Evolutionary conservation across 2,888 invertebrate genomes (phyloP).

Genomic region (Ophion ventricosus): DNA sequence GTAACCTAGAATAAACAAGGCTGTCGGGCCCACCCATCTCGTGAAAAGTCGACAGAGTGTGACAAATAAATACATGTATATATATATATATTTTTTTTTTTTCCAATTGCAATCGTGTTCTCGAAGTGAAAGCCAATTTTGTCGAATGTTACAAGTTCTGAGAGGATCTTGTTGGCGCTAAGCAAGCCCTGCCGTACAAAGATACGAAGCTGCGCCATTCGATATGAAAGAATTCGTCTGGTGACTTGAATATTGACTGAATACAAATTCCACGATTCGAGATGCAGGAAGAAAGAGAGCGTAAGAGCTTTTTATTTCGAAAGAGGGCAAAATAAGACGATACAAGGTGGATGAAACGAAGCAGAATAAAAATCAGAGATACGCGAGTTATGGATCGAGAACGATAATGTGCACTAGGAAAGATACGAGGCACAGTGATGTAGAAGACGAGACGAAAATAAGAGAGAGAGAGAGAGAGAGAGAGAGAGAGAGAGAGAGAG

Average conservation of each 20-base stretch:
- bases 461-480: too few relatives aligned
- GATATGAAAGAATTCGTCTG: not conserved
- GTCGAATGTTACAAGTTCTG: not conserved
- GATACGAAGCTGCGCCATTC: not conserved
- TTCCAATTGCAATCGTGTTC: too few relatives aligned
- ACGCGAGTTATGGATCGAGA: not conserved
- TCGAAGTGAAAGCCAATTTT: not conserved
- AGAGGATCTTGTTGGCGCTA: not conserved
- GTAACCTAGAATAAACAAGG: not conserved
- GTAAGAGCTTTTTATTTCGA: not conserved
- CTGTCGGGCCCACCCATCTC: not conserved
- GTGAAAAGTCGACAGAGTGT: slow-evolving; percentile 48
- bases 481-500: too few relatives aligned
- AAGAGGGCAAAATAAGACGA: not conserved
- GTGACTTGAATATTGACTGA: slow-evolving; percentile 1
- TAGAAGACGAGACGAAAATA: slow-evolving; percentile 3
- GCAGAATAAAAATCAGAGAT: slow-evolving; percentile 42
- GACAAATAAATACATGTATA: slow-evolving; percentile 59
- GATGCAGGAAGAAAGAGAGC: slow-evolving; percentile 1
- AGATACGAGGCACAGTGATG: slow-evolving; percentile 1
- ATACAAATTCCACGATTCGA: not conserved
- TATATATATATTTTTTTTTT: too few relatives aligned
- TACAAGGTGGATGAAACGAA: slow-evolving; percentile 32
- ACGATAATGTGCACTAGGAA: not conserved
- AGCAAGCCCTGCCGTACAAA: not conserved